Base-by-base conservation (phyloP, 2,113 vertebrate genomes). In the Rhynchomys soricoides region DNA sequence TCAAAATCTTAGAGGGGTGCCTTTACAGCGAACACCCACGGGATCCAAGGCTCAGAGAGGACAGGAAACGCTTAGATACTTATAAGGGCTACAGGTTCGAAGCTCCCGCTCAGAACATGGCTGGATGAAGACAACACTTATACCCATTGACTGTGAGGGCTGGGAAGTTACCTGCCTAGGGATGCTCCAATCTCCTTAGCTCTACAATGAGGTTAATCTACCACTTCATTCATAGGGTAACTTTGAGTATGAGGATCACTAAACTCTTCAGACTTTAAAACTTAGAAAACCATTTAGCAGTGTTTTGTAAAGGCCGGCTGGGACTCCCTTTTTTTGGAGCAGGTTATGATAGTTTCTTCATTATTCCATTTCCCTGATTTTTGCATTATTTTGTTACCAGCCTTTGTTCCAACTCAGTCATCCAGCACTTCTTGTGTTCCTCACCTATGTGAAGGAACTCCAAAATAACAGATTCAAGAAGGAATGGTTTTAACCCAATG, bases 401-500 rank as follows among this genome's bases (percentile, higher is more conserved):
- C 43, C 64, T 81, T 64, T 71, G 15, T 70, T 95, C 73, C 64
- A 31, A 0, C 34, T 83, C 88, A 85, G 68, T 88, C 90, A 73
- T 50, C 66, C 75, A 93, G 29, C 24, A 48, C 16, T 86, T 92
- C 86, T 77, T 70, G 21, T 77, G 75, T 50, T 92, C 87, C 48
- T 77, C 92, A 59, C 37, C 50, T 48, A 5, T 79, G 31, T 90
- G 62, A 66, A 90, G 85, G 62, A 66, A 91, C 73, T 93, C 77
- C 1, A 40, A 37, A 77, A 19, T 48, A 34, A 79, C 7, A 79
- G 78, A 77, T 91, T 16, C 75, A 88, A 48, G 16, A 26, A 12
- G 34, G 24, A 62, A 66, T 55, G 82, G 86, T 66, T 91, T 92
- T 90, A 93, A 68, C 66, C 82, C 31, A 82, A 95, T 64, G 52